A percentile compares a stretch with the other conserved stretches of the same genome.
phyloP scores from a whole-genome alignment of 1,140 invertebrate species.

The Popillia japonica region DNA sequence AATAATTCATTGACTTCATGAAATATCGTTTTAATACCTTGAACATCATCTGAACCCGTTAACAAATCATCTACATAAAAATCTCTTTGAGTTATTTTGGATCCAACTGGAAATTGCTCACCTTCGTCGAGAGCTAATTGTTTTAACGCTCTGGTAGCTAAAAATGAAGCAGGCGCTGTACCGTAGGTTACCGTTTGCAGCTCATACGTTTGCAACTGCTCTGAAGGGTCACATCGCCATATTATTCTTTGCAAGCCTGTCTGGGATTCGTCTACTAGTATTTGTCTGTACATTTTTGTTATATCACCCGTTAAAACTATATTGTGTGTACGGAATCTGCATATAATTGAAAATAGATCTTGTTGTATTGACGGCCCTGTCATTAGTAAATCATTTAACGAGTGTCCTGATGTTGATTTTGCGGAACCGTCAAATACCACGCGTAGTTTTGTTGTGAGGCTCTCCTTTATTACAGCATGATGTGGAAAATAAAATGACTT shows the following conservation, averaged over 20 bases:
- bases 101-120: slow-evolving; percentile 44
- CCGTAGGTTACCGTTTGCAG: neutral
- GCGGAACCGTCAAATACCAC: no score
- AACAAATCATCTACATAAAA: slow-evolving; percentile 62
- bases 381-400: slow-evolving; percentile 51
- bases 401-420: slow-evolving; percentile 47
- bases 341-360: slow-evolving; percentile 45
- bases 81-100: slow-evolving; percentile 51
- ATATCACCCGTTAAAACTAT: slow-evolving; percentile 55
- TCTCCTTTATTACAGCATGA: slow-evolving; percentile 52
- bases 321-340: slow-evolving; percentile 53
- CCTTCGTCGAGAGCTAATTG: slow-evolving; percentile 47
- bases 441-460: no score
- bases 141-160: slow-evolving; percentile 52
- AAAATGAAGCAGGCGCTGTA: slow-evolving; percentile 45
- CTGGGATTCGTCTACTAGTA: slow-evolving; percentile 53
- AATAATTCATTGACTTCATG: slow-evolving; percentile 40
- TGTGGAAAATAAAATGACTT: slow-evolving; percentile 56
- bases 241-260: slow-evolving; percentile 58
- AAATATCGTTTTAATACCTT: slow-evolving; percentile 16
- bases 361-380: slow-evolving; percentile 48
- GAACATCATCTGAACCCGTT: slow-evolving; percentile 50
- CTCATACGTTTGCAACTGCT: neutral
- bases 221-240: slow-evolving; percentile 49
- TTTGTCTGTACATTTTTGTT: slow-evolving; percentile 59